Percentiles rank a stretch among this genome's conserved stretches.
phyloP scores from a whole-genome alignment of 2,888 invertebrate genomes.

The Digitonthophagus gazella region DNA sequence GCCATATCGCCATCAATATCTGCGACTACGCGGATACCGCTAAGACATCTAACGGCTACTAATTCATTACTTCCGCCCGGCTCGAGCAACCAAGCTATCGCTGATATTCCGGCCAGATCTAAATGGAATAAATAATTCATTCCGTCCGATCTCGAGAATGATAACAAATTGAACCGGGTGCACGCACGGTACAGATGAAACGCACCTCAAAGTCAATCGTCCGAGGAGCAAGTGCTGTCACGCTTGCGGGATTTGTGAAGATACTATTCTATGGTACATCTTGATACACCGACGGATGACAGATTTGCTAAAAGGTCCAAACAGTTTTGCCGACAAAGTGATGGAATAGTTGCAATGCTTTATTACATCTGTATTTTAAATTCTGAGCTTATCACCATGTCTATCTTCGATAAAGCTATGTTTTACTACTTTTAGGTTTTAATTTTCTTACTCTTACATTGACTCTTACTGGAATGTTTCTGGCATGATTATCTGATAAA shows the following conservation, averaged over 20 bases:
- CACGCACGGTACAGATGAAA: not conserved
- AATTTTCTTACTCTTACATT: too few species aligned
- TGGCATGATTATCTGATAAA: too few species aligned
- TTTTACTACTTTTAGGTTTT: too few species aligned
- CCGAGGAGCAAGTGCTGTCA: not conserved
- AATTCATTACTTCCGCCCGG: constrained; percentile 8
- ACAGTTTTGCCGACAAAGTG: not conserved
- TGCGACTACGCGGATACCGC: not conserved
- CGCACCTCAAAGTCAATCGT: not conserved
- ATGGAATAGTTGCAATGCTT: too few species aligned
- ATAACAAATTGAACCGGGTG: not conserved
- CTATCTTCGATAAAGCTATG: too few species aligned
- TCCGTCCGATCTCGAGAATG: not conserved
- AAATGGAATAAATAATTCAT: constrained; percentile 12
- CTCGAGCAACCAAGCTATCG: not conserved
- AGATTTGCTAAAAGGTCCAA: not conserved
- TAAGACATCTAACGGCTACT: constrained; percentile 7
- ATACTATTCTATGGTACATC: not conserved
- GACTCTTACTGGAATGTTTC: too few species aligned
- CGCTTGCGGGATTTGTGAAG: not conserved
- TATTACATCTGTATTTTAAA: too few species aligned
- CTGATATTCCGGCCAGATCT: constrained; percentile 3
- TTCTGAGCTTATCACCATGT: too few species aligned
- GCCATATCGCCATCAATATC: constrained; percentile 14
- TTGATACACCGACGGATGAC: not conserved